Base-by-base conservation (phyloP, 2,888 invertebrate species). In the Nycteola revayana region DNA sequence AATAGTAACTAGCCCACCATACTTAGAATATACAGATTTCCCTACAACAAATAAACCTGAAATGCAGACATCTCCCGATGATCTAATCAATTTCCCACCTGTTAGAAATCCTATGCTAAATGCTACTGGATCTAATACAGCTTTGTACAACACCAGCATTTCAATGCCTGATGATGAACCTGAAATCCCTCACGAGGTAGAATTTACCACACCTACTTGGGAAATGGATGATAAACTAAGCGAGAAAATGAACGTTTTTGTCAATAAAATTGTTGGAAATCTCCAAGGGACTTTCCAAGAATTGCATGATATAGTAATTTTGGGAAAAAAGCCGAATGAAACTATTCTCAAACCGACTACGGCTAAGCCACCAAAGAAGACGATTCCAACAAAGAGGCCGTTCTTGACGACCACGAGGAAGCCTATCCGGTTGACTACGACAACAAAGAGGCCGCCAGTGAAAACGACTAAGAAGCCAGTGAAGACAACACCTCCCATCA, bases 51-150 rank as follows among this genome's bases (percentile, higher is more conserved):
- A 64, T 4, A 84, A 74, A 44, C 76, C 78, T 10, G 93, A 93
- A 53, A 83, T 91, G 4, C 92, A 92, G 45, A 93, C 94, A 0
- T 91, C 92, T 0, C 90, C 91, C 0, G 93, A 94, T 58, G 93
- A 95, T 43, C 78, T 92, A 10, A 92, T 93, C 20, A 95, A 95
- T 57, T 96, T 96, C 82, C 96, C 96, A 8, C 96, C 96, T 0
- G 96, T 95, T 0, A 90, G 96, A 27, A 95, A 96, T 71, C 96
- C 96, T 0, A 93, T 95, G 80, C 79, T 95, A 0, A 95, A 95
- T 44, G 92, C 92, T 55, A 93, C 94, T 0, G 87, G 90, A 0
- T 87, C 91, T 0, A 85, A 90, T 10, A 75, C 90, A 5, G 83
- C 79, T 0, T 51, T 84, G 0, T 90, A 70, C 29, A 90, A 90